Percentiles rank a stretch among this genome's conserved stretches.
These are phyloP conservation scores for Rhamnusium bicolor DNA, from an alignment of 2,888 invertebrate species.

Conservation along the genomic window DNA sequence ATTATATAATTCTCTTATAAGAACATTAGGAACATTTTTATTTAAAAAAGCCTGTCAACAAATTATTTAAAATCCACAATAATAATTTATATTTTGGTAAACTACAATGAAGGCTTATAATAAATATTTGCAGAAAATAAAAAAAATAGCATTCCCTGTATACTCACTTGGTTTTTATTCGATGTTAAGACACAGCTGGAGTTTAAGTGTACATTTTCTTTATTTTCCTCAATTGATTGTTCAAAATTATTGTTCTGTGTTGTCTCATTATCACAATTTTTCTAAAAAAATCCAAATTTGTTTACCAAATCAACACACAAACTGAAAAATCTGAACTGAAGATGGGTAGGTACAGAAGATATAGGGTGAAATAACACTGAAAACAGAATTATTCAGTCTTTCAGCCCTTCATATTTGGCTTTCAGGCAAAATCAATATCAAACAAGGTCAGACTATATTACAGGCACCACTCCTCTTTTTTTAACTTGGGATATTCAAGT, in stretches of 20 bases:
- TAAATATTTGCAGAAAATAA: background rate
- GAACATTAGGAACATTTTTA: too few relatives aligned
- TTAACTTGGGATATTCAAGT: constrained; percentile 15
- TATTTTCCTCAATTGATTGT: constrained; percentile 55
- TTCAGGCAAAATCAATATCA: constrained; percentile 63
- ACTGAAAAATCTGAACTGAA: constrained; percentile 40
- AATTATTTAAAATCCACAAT: background rate
- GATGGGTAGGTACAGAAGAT: constrained; percentile 39
- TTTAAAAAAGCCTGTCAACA: background rate
- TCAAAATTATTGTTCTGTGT: constrained; percentile 57
- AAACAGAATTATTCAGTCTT: constrained; percentile 51
- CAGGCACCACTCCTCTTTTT: constrained; percentile 56
- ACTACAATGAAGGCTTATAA: background rate
- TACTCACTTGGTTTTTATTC: constrained; percentile 51
- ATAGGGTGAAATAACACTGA: constrained; percentile 51
- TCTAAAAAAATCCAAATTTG: constrained; percentile 40
- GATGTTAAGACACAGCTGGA: constrained; percentile 48
- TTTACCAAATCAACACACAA: constrained; percentile 23
- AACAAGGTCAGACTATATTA: constrained; percentile 61
- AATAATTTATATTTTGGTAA: background rate
- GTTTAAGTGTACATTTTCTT: constrained; percentile 53
- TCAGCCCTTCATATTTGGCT: constrained; percentile 57
- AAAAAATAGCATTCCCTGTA: background rate
- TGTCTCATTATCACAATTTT: constrained; percentile 56
- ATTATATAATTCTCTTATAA: too few relatives aligned